Evolutionary conservation across 1,140 invertebrate species (phyloP), one percentile per base, ranked within the genome.

Genomic region (Lepeophtheirus salmonis): DNA sequence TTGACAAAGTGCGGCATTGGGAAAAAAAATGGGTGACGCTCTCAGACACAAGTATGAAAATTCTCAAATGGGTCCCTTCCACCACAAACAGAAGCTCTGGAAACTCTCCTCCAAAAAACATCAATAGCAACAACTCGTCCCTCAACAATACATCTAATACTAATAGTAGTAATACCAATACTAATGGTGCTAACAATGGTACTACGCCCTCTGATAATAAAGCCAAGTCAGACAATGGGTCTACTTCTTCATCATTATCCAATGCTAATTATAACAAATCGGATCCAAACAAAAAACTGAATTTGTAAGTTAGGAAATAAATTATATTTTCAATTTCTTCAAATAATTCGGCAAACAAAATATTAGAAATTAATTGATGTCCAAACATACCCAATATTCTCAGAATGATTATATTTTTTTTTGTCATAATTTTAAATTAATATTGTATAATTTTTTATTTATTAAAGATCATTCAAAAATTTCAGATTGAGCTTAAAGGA

Each of bases 21-120:
- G 30, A 89, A 96, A 71, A 95, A 95, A 70, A 94, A 92, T 79
- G 95, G 90, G 89, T 96, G 0, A 92, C 89, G 0, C 89, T 96
- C 70, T 89, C 88, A 51, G 90, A 96, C 71, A 95, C 90, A 0
- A 89, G 89, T 6, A 92, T 96, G 88, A 92, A 91, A 76, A 91
- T 96, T 67, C 94, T 86, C 69, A 95, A 95, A 78, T 96, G 91
- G 91, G 90, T 95, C 48, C 91, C 91, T 53, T 83, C 90, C 70
- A 82, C 82, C 2, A 80, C 76, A 4, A 78, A n/a, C n/a, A n/a
- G n/a, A n/a, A n/a, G n/a, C n/a, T n/a, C n/a, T n/a, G n/a, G n/a
- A 78, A 61, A 83, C 86, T 66, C 81, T n/a, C 30, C 30, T 41
- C 30, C 30, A 10, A 41, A 41, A n/a, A 41, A 6, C 30, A 41